phyloP scores from a whole-genome alignment of 2,888 invertebrate genomes.

The Aporophyla nigra region DNA sequence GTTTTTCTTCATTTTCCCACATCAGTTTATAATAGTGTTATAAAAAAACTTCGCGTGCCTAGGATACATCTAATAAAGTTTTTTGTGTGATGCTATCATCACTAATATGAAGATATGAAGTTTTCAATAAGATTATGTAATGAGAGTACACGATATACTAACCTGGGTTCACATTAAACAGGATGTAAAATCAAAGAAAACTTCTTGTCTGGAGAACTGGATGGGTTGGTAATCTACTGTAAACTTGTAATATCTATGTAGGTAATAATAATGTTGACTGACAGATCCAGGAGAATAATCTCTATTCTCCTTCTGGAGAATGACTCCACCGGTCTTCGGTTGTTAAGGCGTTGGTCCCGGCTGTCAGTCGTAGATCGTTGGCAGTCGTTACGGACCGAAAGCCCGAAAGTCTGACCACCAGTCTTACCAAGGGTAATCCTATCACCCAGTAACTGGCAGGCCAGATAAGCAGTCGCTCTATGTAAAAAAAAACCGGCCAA shows the following conservation, averaged over 20 bases:
- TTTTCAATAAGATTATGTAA: slow-evolving; percentile 33
- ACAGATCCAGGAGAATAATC: neutral
- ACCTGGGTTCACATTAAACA: slow-evolving; percentile 27
- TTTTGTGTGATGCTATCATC: slow-evolving; percentile 35
- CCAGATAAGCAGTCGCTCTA: no score
- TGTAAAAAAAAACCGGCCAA: no score
- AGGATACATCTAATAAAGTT: slow-evolving; percentile 12
- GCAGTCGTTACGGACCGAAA: no score
- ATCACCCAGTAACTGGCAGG: no score
- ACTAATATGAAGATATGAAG: slow-evolving; percentile 38
- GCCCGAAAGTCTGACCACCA: no score
- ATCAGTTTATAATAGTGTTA: slow-evolving; percentile 10
- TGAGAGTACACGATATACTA: slow-evolving; percentile 11
- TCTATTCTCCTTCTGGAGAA: neutral
- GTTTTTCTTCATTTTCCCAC: slow-evolving; percentile 32
- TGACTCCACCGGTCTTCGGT: no score
- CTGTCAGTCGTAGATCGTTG: no score
- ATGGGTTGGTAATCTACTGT: neutral
- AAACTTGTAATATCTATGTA: neutral
- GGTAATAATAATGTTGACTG: neutral
- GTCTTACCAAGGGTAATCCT: no score
- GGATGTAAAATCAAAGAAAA: slow-evolving; percentile 13
- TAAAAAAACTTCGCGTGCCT: slow-evolving; percentile 36
- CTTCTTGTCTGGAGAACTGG: neutral
- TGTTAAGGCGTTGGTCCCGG: no score